Percentiles rank a stretch among this genome's conserved stretches.
Conservation (phyloP, 2,113 vertebrate genomes). For the Pterocles burchelli region DNA sequence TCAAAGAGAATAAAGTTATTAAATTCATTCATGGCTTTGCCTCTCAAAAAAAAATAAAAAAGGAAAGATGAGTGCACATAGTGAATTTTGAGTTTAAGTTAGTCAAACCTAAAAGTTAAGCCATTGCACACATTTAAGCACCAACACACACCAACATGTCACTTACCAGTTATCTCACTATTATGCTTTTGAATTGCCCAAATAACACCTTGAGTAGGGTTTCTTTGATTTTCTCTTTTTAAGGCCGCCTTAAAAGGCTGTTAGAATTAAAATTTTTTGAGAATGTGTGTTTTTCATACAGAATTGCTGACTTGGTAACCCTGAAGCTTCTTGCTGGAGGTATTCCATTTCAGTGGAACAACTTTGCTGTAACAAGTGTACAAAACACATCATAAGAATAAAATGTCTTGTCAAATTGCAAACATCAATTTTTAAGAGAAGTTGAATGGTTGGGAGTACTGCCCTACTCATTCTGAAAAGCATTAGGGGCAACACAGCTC, state of each 20-base stretch:
- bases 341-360: neutral
- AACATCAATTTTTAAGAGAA: neutral
- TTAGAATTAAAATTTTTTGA: neutral
- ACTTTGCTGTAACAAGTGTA: neutral
- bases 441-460: neutral
- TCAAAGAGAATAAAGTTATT: neutral
- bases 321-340: neutral
- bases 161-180: neutral
- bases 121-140: neutral
- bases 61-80: neutral
- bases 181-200: neutral
- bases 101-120: neutral
- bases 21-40: neutral
- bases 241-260: neutral
- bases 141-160: accelerated
- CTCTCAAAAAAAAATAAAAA: neutral
- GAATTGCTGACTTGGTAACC: neutral
- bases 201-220: neutral
- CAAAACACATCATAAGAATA: neutral
- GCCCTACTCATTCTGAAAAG: neutral
- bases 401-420: neutral
- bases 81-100: neutral
- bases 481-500: neutral
- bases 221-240: neutral
- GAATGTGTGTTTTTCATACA: neutral